These are phyloP conservation scores for Stomorhina lunata DNA, from an alignment of 2,888 invertebrate genomes.

Conservation along the genomic window DNA sequence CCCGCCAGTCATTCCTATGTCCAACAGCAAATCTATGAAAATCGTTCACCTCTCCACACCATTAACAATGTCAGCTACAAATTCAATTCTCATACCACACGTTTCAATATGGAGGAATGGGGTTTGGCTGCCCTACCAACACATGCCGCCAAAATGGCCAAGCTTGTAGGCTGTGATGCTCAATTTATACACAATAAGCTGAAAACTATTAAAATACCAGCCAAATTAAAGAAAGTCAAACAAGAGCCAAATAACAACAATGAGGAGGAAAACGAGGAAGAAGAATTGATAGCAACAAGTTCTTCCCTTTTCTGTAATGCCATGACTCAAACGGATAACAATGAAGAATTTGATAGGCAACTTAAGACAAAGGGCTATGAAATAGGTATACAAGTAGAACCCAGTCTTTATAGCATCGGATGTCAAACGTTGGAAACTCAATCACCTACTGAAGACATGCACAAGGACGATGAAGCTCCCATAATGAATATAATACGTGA, in stretches of 20 bases:
- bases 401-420: slow-evolving; percentile 34
- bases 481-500: slow-evolving; percentile 63
- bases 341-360: background rate
- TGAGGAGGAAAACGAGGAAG: slow-evolving; percentile 28
- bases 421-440: slow-evolving; percentile 59
- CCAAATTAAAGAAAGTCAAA: slow-evolving; percentile 57
- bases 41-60: slow-evolving; percentile 68
- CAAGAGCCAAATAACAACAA: background rate
- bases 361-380: slow-evolving; percentile 28
- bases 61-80: slow-evolving; percentile 67
- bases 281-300: slow-evolving; percentile 32
- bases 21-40: slow-evolving; percentile 66
- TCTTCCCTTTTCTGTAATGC: slow-evolving; percentile 65
- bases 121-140: slow-evolving; percentile 63
- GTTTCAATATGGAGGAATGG: slow-evolving; percentile 66
- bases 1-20: slow-evolving; percentile 64
- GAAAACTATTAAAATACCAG: slow-evolving; percentile 59
- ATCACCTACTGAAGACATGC: slow-evolving; percentile 5
- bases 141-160: slow-evolving; percentile 54
- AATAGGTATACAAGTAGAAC: slow-evolving; percentile 41
- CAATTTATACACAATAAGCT: slow-evolving; percentile 55
- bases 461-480: slow-evolving; percentile 60
- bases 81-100: slow-evolving; percentile 65
- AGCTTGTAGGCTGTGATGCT: slow-evolving; percentile 62
- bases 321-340: slow-evolving; percentile 67